Percentiles rank a stretch among this genome's conserved stretches.
Conservation (phyloP, 2,113 vertebrate genomes). For the Henicopernis longicauda region DNA sequence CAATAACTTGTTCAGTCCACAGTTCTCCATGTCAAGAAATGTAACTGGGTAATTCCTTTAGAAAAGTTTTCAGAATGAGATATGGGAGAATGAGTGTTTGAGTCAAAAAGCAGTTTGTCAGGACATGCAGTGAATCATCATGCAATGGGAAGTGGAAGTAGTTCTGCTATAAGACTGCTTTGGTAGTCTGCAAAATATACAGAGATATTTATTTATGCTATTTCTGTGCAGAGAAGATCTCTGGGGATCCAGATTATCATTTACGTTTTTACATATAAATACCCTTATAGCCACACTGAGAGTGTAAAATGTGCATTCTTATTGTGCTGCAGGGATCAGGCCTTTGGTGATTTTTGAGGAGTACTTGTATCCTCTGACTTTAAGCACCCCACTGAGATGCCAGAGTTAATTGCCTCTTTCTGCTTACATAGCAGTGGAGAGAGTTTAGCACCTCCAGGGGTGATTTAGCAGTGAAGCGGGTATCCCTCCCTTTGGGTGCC, state of each 20-base stretch:
- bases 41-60: not conserved
- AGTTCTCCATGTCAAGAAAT: not conserved
- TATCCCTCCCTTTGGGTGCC: not conserved
- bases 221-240: not conserved
- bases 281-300: not conserved
- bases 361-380: not conserved
- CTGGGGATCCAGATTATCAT: not conserved
- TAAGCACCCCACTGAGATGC: not conserved
- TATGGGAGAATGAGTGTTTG: not conserved
- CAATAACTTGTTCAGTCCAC: not conserved
- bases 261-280: not conserved
- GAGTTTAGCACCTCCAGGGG: not conserved
- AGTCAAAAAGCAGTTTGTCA: not conserved
- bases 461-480: accelerated
- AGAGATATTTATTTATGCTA: not conserved
- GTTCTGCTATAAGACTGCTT: not conserved
- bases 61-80: not conserved
- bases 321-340: not conserved
- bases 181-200: not conserved
- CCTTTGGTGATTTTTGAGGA: not conserved
- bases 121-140: not conserved
- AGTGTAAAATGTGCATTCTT: not conserved
- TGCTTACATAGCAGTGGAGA: not conserved
- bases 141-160: not conserved
- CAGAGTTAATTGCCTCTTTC: not conserved